Evolutionary conservation across 2,113 vertebrate genomes (phyloP), one percentile per base, ranked within the genome.

Genomic region (Seriola rivoliana): DNA sequence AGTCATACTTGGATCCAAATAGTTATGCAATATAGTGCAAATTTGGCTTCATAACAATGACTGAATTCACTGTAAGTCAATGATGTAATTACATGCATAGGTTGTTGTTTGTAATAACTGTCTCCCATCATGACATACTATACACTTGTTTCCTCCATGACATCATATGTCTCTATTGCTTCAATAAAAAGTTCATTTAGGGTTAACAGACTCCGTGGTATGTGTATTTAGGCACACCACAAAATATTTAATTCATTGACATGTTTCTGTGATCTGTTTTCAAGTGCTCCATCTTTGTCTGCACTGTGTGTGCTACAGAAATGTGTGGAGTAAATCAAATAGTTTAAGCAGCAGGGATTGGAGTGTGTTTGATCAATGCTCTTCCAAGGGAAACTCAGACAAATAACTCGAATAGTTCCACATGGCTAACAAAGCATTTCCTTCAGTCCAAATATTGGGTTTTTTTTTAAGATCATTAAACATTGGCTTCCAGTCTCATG

Each of bases 341-440:
- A 12, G n/a, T 70, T 55, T 4, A 50, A 71, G 10, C 60, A 78
- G 10, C 29, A 58, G 80, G 52, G 55, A 60, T n/a, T 58, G 38
- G 2, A 38, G 14, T n/a, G 38, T 63, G 50, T 81, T 85, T 84
- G n/a, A 85, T 82, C 9, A 40, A 29, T n/a, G 44, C 21, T 75
- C n/a, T 32, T 85, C 82, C 63, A 81, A 78, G 82, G 67, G 52
- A 81, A 78, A 71, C 48, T 5, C 55, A 64, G 60, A 69, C 54
- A 59, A 77, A 86, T 62, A 72, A 42, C 29, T 23, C 59, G 50
- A 57, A 85, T 78, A 57, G 73, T 75, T 77, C 44, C 40, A 85
- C 40, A 14, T 34, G n/a, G 46, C 34, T 71, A 44, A 60, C 83
- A 71, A 3, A 63, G 25, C 29, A 48, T 23, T 79, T 79, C n/a